Evolutionary conservation across 2,797 vertebrate species (phyloP), one percentile per base, ranked within the genome.

Genomic region (Chelidonichthys spinosus): DNA sequence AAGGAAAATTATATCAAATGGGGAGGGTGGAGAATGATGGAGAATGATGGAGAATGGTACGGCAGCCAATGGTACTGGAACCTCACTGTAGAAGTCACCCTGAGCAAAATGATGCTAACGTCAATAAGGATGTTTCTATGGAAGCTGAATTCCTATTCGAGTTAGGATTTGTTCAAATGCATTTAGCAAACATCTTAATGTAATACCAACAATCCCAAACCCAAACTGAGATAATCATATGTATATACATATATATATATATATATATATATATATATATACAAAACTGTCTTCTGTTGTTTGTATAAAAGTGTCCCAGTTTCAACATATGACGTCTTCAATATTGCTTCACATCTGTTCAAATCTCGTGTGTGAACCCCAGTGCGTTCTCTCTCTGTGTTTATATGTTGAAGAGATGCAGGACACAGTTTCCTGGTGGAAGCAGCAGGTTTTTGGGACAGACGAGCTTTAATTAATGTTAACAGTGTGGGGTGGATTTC

Each of bases 401-500:
- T 84, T 74, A 67, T 68, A 67, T 76, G 72, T 60, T 65, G 46
- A 14, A 73, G 63, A 66, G 44, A 78, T 53, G 68, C 70, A 61
- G 75, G 79, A 69, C 49, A 82, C 59, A 78, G 76, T 70, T 69
- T 85, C 84, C 78, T 73, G 85, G 66, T 4, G 62, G 43, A 73
- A 88, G 76, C 89, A 86, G 87, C 81, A 84, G 82, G 88, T 83
- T 78, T 80, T 68, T 82, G 81, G 84, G 70, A 85, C 49, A 83
- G 81, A 89, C 89, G 81, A 72, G 81, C 74, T 85, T 89, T 90
- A 89, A 92, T 93, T 90, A 92, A 88, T 76, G 80, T 81, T 87
- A 25, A 25, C 78, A 65, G 63, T 71, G 79, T 81, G 49, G 63
- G 80, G 65, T 79, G 73, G 68, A 72, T 84, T 84, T 75, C 80